Base-by-base conservation (phyloP, 2,888 invertebrate species). In the Boloria selene region DNA sequence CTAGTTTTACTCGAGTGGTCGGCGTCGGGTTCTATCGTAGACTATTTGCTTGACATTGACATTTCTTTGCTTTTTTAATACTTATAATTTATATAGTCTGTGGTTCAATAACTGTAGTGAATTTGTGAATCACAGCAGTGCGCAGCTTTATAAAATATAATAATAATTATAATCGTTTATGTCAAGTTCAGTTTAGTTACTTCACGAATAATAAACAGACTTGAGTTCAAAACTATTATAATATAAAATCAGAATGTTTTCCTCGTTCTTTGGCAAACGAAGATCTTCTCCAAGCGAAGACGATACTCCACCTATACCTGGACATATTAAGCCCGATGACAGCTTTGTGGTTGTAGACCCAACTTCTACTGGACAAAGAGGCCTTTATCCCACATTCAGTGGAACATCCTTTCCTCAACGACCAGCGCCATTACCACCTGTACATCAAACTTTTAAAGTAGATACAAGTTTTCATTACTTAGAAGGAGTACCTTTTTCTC, bases 401-500 rank as follows among this genome's bases (percentile, higher is more conserved):
- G 82, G 86, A 10, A 72, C 74, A 10, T 70, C 75, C 4, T 81
- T 79, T 58, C 84, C 87, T 0, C 77, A 77, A 53, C 79, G 88
- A 47, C 87, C 87, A 6, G 88, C 89, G 1, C 90, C 90, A 0
- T 77, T 82, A 2, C 75, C 82, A 0, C 88, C 90, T 0, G 70
- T 75, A 3, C 73, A 74, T 1, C 78, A 75, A 58, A 71, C 44
- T 22, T 17, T 59, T 14, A 69, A 73, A 7, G 72, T 79, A 53
- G 91, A 90, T 49, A 83, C 79, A 4, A 79, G 81, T 4, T 90
- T 92, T 69, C 89, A 91, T 77, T 93, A 93, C 70, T 78, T 94
- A 7, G 92, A 89, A 74, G 93, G 92, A 45, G 93, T 94, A 0
- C 94, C 94, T 0, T 94, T 94, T 72, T 81, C 88, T 17, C 74